Conservation (phyloP, 2,113 vertebrate genomes). For the Zosterops pallidus region DNA sequence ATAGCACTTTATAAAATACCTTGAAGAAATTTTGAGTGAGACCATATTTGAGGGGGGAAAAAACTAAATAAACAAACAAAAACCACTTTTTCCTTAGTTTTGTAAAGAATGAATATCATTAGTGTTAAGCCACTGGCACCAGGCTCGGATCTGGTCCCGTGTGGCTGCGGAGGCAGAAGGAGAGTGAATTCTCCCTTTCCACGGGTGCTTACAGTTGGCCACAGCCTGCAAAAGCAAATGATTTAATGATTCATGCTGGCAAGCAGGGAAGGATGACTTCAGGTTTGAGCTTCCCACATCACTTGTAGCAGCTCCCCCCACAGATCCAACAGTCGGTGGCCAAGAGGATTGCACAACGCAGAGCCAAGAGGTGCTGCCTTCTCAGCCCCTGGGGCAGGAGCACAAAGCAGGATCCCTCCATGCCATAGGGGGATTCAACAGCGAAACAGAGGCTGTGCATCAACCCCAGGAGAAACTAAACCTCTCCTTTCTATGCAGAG, state of each 20-base stretch:
- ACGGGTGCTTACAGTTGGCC: not conserved
- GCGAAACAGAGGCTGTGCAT: not conserved
- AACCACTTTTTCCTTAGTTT: not conserved
- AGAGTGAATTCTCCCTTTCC: conserved; percentile 19
- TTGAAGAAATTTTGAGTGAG: not conserved
- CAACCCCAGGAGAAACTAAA: not conserved
- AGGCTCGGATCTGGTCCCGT: not conserved
- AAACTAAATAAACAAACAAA: not conserved
- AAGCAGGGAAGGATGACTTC: conserved; percentile 50
- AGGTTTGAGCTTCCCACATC: conserved; percentile 53
- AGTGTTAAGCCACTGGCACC: not conserved
- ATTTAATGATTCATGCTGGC: conserved; percentile 53
- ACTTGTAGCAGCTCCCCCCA: not conserved
- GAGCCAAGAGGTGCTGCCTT: not conserved
- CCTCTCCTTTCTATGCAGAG: not conserved
- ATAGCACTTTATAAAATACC: not conserved
- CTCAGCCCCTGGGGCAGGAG: not conserved
- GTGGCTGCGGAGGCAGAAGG: not conserved
- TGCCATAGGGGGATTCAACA: not conserved
- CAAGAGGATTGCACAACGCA: rapidly evolving
- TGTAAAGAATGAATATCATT: not conserved
- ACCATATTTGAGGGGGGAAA: rapidly evolving
- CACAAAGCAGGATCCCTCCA: not conserved
- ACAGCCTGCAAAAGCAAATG: conserved; percentile 22
- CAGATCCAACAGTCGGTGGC: not conserved